Evolutionary conservation across 2,113 vertebrate genomes (phyloP).

Genomic region (Cynopterus brachyotis): DNA sequence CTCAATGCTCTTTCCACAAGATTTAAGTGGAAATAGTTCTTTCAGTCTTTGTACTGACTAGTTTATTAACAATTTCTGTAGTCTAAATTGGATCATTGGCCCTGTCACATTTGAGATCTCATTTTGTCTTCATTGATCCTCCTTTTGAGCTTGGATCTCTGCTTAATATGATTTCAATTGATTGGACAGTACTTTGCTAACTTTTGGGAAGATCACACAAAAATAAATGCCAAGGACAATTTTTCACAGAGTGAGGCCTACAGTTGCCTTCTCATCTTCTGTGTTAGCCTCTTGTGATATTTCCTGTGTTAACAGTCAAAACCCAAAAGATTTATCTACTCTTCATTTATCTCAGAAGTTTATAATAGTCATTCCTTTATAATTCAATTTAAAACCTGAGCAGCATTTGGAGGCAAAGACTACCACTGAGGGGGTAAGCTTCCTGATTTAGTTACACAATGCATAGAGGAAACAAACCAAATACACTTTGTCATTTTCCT

Average conservation of each 20-base stretch:
- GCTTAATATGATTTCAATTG: neutral
- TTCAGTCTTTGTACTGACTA: neutral
- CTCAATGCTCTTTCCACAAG: neutral
- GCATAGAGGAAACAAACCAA: constrained; percentile 59
- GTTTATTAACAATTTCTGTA: neutral
- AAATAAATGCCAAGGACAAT: neutral
- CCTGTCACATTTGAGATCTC: neutral
- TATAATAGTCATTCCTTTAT: neutral
- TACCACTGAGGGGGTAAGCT: neutral
- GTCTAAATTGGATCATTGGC: neutral
- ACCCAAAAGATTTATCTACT: neutral
- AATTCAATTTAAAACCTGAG: constrained; percentile 46
- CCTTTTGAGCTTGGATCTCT: neutral
- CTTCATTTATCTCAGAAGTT: constrained; percentile 13
- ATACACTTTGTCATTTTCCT: neutral
- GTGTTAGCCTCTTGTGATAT: neutral
- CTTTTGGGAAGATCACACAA: neutral
- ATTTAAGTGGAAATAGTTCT: neutral
- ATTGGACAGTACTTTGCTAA: neutral
- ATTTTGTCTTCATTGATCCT: neutral
- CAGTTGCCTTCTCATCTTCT: neutral
- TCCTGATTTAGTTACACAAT: neutral
- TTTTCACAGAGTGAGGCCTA: neutral
- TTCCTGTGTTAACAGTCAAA: neutral
- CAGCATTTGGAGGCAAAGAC: neutral